Conservation (phyloP, 1,140 invertebrate genomes). For the Vanessa atalanta region DNA sequence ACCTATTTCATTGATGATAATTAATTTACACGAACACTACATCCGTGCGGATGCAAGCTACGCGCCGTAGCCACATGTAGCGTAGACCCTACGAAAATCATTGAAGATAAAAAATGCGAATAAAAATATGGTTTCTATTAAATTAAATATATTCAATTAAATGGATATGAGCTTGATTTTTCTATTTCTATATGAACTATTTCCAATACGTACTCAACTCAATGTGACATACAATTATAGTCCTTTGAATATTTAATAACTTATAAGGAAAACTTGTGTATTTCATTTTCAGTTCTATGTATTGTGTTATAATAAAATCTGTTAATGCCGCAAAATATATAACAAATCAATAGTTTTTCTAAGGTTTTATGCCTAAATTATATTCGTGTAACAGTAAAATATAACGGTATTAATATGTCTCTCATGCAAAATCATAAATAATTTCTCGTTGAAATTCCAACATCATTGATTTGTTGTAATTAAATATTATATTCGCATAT, state of each 20-base stretch:
- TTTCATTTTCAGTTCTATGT: neutral
- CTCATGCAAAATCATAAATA: no score
- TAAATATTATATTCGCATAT: no score
- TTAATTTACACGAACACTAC: slow-evolving; percentile 11
- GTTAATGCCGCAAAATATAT: no score
- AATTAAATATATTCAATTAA: no score
- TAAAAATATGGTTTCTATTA: neutral
- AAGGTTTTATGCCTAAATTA: no score
- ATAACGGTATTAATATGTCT: no score
- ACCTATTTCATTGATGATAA: slow-evolving; percentile 29
- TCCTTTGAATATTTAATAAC: neutral
- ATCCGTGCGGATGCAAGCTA: slow-evolving; percentile 17
- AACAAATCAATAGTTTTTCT: no score
- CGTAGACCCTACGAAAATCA: neutral
- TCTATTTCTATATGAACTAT: neutral
- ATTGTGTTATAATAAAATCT: no score
- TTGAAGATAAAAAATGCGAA: neutral
- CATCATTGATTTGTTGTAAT: no score
- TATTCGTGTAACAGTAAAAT: no score
- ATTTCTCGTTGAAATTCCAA: no score
- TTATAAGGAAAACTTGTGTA: slow-evolving; percentile 2
- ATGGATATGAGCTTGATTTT: no score
- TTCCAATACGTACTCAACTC: neutral
- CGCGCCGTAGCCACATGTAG: slow-evolving; percentile 39
- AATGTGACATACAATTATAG: neutral